Conservation (phyloP, 2,888 invertebrate genomes). For the Drosophila fungiperda region DNA sequence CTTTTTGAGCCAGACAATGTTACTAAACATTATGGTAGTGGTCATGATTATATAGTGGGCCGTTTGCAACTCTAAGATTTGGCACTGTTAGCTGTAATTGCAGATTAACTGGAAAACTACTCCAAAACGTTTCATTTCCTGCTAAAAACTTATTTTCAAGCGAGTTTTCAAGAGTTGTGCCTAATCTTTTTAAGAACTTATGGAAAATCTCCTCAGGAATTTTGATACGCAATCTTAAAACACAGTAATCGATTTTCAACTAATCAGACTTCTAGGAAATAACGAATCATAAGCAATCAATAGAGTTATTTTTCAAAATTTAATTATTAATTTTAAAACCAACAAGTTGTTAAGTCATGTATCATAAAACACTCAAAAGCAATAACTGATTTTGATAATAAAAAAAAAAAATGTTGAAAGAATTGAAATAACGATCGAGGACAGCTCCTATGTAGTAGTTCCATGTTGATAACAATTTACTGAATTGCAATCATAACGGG, state of each 20-base stretch:
- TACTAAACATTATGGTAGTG: constrained; percentile 55
- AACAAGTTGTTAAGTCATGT: background rate
- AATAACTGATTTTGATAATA: background rate
- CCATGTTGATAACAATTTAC: background rate
- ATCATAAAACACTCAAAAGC: background rate
- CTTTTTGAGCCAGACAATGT: background rate
- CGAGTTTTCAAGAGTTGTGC: constrained; percentile 14
- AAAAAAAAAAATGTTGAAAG: background rate
- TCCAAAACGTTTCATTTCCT: constrained; percentile 18
- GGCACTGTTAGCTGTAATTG: constrained; percentile 27
- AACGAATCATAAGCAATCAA: constrained; percentile 1
- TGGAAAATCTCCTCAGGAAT: constrained; percentile 12
- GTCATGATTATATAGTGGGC: constrained; percentile 25
- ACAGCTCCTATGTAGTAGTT: background rate
- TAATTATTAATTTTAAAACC: background rate
- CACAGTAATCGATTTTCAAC: background rate
- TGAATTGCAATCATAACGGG: background rate
- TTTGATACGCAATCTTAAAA: constrained; percentile 33
- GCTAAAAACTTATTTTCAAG: constrained; percentile 12
- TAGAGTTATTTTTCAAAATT: background rate
- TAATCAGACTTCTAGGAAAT: background rate
- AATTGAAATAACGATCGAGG: background rate
- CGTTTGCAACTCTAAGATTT: constrained; percentile 28
- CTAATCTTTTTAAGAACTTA: constrained; percentile 7
- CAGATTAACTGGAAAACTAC: constrained; percentile 46